Evolutionary conservation across 2,888 invertebrate species (phyloP).

Genomic region (Coecobrya sp.): DNA sequence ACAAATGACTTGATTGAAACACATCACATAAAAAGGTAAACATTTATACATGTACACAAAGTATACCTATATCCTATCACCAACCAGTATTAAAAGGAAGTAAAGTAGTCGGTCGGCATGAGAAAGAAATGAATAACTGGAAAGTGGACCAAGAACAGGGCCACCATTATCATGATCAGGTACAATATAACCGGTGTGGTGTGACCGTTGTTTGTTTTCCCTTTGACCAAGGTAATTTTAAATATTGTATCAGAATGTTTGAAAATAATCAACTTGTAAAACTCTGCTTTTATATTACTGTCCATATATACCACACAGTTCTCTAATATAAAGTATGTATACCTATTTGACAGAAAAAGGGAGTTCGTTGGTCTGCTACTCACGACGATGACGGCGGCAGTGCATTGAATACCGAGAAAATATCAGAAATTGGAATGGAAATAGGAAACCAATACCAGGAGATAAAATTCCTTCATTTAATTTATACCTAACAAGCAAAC

Average conservation of each 20-base stretch:
- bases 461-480: too few species aligned
- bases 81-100: not conserved
- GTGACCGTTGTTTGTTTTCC: not conserved
- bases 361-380: not conserved
- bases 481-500: too few species aligned
- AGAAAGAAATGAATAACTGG: not conserved
- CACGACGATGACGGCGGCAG: not conserved
- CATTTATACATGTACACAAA: not conserved
- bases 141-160: not conserved
- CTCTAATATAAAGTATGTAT: not conserved
- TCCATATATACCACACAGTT: too few species aligned
- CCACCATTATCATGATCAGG: not conserved
- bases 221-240: not conserved
- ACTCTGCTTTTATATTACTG: too few species aligned
- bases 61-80: not conserved
- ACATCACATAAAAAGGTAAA: conserved; percentile 8
- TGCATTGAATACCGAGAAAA: not conserved
- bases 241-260: not conserved
- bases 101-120: not conserved
- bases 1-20: conserved; percentile 31
- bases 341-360: not conserved
- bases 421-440: not conserved
- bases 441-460: not conserved
- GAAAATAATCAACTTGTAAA: not conserved
- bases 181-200: not conserved